A percentile compares a stretch with the other conserved stretches of the same genome.
Conservation (phyloP, 2,888 invertebrate species). For the Rhagonycha lutea region DNA sequence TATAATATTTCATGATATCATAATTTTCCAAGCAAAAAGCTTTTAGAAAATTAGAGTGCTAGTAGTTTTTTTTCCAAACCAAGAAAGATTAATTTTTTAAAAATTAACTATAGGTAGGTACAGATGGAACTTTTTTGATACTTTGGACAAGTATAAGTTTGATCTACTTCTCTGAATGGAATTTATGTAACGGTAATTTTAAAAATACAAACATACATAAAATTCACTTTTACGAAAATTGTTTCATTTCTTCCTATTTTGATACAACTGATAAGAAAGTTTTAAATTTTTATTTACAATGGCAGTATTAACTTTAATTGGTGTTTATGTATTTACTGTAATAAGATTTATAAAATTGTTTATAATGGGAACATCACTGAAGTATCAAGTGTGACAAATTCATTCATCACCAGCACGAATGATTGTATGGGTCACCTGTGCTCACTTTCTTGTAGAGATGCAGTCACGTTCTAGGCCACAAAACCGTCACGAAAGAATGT, state of each 20-base stretch:
- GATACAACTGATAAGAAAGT: background rate
- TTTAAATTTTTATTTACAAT: background rate
- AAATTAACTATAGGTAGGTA: background rate
- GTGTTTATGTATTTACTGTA: background rate
- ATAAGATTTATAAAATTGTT: background rate
- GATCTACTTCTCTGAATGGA: background rate
- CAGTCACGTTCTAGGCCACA: slow-evolving; percentile 37
- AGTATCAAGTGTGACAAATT: slow-evolving; percentile 9
- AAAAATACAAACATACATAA: background rate
- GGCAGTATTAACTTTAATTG: background rate
- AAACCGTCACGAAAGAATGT: slow-evolving; percentile 25
- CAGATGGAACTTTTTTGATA: background rate
- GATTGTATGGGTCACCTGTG: slow-evolving; percentile 36
- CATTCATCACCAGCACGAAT: slow-evolving; percentile 5
- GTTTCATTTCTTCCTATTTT: background rate
- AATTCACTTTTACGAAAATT: background rate
- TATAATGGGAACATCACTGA: background rate
- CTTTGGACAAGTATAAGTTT: background rate
- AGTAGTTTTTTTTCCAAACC: background rate
- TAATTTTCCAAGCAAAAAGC: background rate
- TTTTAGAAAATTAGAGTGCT: background rate
- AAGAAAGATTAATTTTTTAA: background rate
- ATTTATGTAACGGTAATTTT: background rate
- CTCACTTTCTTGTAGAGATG: slow-evolving; percentile 39
- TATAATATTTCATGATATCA: background rate